A percentile compares a stretch with the other conserved stretches of the same genome.
Conservation (phyloP, 2,797 vertebrate genomes). For the Schizopygopsis malacanthus region DNA sequence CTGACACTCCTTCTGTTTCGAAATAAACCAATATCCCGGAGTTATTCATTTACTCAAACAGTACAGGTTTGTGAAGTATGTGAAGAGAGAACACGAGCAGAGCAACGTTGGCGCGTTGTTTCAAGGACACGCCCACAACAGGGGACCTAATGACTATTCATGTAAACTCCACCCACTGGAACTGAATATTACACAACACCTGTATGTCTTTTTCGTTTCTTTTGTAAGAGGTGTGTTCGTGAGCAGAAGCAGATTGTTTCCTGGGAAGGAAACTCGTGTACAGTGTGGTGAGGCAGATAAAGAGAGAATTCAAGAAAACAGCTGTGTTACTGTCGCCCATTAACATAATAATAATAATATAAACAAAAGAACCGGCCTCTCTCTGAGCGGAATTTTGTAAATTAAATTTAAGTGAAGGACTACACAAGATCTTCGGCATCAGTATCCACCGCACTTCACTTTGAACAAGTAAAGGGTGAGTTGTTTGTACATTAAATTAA, state of each 20-base stretch:
- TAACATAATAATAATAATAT: neutral
- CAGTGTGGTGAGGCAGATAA: neutral
- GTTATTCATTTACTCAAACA: too few relatives aligned
- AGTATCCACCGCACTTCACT: neutral
- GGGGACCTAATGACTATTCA: too few relatives aligned
- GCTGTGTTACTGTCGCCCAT: neutral
- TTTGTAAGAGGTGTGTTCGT: neutral
- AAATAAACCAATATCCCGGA: too few relatives aligned
- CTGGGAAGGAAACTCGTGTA: neutral
- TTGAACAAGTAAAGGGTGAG: neutral
- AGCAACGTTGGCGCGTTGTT: too few relatives aligned
- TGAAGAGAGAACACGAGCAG: too few relatives aligned
- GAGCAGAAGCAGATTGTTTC: neutral
- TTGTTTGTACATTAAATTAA: neutral
- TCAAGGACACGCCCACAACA: too few relatives aligned
- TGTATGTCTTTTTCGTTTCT: neutral
- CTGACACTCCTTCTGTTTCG: too few relatives aligned
- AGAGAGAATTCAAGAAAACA: constrained; percentile 1
- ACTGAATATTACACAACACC: too few relatives aligned
- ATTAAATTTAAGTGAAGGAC: neutral
- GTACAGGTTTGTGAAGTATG: too few relatives aligned
- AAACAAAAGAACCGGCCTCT: neutral
- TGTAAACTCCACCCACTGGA: too few relatives aligned
- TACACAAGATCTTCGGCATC: neutral
- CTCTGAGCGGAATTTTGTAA: neutral